Base-by-base conservation (phyloP, 2,113 vertebrate species). In the Rhipidura dahli region DNA sequence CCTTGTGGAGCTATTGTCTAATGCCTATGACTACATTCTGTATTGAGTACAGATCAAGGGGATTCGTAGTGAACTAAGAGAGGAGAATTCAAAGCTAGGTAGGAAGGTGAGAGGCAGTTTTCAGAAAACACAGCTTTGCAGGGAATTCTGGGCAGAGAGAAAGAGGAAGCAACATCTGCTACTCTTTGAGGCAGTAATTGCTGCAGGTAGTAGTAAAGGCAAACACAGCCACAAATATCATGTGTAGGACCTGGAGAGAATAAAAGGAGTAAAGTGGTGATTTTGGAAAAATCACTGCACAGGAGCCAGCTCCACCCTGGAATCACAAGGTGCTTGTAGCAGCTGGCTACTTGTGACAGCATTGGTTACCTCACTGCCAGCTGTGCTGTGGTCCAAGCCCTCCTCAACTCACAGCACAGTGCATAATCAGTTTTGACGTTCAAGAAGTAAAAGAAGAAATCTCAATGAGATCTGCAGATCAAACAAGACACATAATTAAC, bases 401-500 rank as follows among this genome's bases (percentile, higher is more conserved):
- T 95, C 86, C 77, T 26, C 54, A 70, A 22, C 61, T 72, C 83
- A 81, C 59, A 83, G 59, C 2, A 3, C 13, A 40, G 37, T 20
- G n/a, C 31, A 37, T 57, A 76, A 86, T 54, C 24, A 24, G 42
- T 77, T 96, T 86, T 90, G 83, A 95, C 63, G 81, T 93, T 59
- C 33, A 59, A 77, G 83, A 85, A 83, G 49, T 57, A 83, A 90
- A 96, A 80, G 59, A 80, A 90, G 66, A 92, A 92, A 90, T 80
- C 54, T 90, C 88, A 77, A 39, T 86, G 71, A 95, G 54, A 73
- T 82, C 50, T 72, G 15, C 64, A 86, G 68, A 88, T 86, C 79
- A 86, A 80, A 95, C 35, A 70, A 85, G 95, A 92, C 73, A 81
- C 26, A 13, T 90, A 85, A 90, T 90, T 89, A 90, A 90, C 83